Evolutionary conservation across 2,888 invertebrate species (phyloP), one percentile per base, ranked within the genome.

Genomic region (Ellobium chinense): DNA sequence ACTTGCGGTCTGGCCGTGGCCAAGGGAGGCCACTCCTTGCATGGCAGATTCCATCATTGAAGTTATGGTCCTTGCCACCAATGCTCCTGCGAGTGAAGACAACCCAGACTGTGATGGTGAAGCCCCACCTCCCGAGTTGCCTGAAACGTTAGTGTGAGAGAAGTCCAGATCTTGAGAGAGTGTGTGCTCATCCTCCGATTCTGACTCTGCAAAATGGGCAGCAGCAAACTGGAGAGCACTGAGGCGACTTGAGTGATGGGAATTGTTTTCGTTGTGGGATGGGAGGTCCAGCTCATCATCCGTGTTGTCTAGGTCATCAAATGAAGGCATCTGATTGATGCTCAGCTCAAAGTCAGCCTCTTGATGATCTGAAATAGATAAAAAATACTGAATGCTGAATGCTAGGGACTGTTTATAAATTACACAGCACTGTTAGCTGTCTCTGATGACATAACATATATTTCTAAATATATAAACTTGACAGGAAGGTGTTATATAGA

Each of bases 281-380:
- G 66, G 78, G 12, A 84, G 82, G 7, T 83, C 84, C 7, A 87
- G 75, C 75, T 90, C 90, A 81, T 91, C 91, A 81, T 90, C 90
- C 3, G 89, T 89, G 72, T 89, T 85, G 81, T 89, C 89, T 21
- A 90, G 82, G 29, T 89, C 88, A 77, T 88, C 89, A 80, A 88
- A 87, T 5, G 89, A 90, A 5, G 90, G 90, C 89, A 90, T 88
- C 77, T 86, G 83, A 24, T 87, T 87, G 21, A 90, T 80, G 58
- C 88, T 87, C 69, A 84, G 84, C 21, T 86, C 86, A 82, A 90
- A 89, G 31, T 89, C 88, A 34, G 83, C 84, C 37, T 86, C 86
- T 29, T 80, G 77, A 34, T 46, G 29, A 21, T 82, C 83, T 82
- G 80, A 2, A 68, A 27, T 46, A 18, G 18, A 18, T 12, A 46